Evolutionary conservation across 2,113 vertebrate genomes (phyloP).

Genomic region (Lontra canadensis): DNA sequence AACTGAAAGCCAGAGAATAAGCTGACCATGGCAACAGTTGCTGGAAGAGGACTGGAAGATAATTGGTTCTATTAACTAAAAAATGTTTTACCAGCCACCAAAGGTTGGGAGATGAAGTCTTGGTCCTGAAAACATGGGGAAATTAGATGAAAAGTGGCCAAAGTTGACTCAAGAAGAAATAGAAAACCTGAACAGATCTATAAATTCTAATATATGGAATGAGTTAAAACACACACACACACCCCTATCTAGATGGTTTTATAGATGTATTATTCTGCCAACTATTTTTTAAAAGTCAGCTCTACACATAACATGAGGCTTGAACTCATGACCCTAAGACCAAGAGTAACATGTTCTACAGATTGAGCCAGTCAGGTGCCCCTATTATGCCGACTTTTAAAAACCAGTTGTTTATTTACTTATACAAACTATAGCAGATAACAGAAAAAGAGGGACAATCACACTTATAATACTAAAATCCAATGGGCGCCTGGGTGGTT

Average conservation of each 20-base stretch:
- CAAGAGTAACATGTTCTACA: not conserved
- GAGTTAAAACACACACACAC: not conserved
- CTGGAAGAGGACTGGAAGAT: not conserved
- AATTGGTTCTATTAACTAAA: not conserved
- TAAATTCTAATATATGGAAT: constrained; percentile 5
- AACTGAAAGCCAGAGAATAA: not conserved
- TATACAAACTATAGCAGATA: not conserved
- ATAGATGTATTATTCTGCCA: not conserved
- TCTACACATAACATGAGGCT: not conserved
- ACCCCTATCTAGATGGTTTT: not conserved
- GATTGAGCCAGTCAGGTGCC: not conserved
- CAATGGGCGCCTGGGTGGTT: not conserved
- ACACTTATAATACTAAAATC: not conserved
- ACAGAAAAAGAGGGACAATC: not conserved
- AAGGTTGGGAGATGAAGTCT: not conserved
- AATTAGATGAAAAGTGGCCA: not conserved
- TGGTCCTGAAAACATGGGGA: not conserved
- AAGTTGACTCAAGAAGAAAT: not conserved
- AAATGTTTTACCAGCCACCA: not conserved
- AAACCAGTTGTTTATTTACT: not conserved
- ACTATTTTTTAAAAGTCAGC: not conserved
- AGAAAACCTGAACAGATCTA: not conserved
- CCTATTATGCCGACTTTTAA: not conserved
- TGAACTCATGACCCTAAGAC: not conserved
- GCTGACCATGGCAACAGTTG: not conserved